Conservation (phyloP, 2,113 vertebrate genomes). For the Tor tambroides region DNA sequence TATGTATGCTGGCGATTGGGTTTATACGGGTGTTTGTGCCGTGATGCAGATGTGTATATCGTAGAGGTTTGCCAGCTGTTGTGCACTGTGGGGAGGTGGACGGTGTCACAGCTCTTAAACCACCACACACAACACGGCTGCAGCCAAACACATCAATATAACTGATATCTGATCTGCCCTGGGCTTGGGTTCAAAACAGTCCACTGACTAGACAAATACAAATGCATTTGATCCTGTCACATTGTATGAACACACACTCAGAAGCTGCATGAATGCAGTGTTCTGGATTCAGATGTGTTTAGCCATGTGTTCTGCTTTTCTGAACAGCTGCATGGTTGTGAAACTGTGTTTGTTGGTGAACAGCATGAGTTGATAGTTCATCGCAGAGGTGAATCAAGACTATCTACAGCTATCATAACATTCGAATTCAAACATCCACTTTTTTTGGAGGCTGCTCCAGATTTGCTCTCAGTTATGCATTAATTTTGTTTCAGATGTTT, state of each 20-base stretch:
- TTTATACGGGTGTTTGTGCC: background rate
- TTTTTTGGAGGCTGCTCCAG: background rate
- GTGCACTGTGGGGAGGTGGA: constrained; percentile 8
- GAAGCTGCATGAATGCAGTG: background rate
- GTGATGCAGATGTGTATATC: constrained; percentile 26
- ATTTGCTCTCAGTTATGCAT: background rate
- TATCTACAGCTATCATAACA: constrained; percentile 47
- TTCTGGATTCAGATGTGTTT: constrained; percentile 8
- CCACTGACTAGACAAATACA: constrained; percentile 42
- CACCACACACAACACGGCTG: constrained; percentile 36
- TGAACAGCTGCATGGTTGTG: constrained; percentile 34
- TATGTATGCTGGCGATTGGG: background rate
- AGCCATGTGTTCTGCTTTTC: background rate
- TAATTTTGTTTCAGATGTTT: background rate
- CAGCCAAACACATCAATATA: constrained; percentile 60
- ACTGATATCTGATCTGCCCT: constrained; percentile 50
- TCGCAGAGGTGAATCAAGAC: background rate
- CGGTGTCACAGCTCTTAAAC: constrained; percentile 34
- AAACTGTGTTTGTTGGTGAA: constrained; percentile 40
- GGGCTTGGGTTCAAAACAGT: constrained; percentile 38
- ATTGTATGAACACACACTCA: constrained; percentile 22
- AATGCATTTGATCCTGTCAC: constrained; percentile 46
- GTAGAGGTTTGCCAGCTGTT: constrained; percentile 6
- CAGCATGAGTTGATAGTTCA: constrained; percentile 22
- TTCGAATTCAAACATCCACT: background rate